A percentile compares a stretch with the other conserved stretches of the same genome.
Conservation (phyloP, 2,113 vertebrate species). For the Cyanistes caeruleus region DNA sequence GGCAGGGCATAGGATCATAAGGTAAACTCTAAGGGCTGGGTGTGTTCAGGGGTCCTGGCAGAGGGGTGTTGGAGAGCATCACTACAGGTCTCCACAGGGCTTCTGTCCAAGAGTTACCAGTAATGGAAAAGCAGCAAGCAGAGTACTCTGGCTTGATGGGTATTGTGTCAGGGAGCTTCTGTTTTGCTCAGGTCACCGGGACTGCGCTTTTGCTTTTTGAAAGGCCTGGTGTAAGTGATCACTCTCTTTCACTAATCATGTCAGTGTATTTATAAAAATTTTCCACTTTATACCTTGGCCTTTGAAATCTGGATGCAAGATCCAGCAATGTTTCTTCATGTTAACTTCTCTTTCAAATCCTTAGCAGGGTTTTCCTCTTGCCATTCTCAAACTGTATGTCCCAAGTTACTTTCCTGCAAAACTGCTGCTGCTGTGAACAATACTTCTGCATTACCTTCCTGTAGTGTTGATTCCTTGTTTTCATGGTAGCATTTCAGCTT, state of each 20-base stretch:
- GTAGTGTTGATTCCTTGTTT: background rate
- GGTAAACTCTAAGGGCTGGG: background rate
- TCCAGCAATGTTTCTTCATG: background rate
- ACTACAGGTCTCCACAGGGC: background rate
- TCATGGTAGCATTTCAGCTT: background rate
- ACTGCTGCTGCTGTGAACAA: background rate
- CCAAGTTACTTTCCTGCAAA: background rate
- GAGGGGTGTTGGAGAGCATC: background rate
- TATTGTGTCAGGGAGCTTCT: background rate
- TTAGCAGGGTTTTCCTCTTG: background rate
- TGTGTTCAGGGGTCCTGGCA: background rate
- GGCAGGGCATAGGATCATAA: background rate
- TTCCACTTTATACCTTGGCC: background rate
- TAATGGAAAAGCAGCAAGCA: background rate
- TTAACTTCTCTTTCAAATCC: background rate
- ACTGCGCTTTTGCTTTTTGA: background rate
- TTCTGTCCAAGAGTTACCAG: background rate
- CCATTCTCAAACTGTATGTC: background rate
- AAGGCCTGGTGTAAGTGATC: background rate
- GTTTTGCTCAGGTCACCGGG: background rate
- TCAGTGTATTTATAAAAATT: background rate
- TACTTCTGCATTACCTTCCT: background rate
- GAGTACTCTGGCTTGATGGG: background rate
- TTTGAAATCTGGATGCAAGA: background rate
- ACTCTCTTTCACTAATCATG: background rate